These are phyloP conservation scores for Lepidochitona cinerea DNA, from an alignment of 2,888 invertebrate genomes.

Conservation along the genomic window DNA sequence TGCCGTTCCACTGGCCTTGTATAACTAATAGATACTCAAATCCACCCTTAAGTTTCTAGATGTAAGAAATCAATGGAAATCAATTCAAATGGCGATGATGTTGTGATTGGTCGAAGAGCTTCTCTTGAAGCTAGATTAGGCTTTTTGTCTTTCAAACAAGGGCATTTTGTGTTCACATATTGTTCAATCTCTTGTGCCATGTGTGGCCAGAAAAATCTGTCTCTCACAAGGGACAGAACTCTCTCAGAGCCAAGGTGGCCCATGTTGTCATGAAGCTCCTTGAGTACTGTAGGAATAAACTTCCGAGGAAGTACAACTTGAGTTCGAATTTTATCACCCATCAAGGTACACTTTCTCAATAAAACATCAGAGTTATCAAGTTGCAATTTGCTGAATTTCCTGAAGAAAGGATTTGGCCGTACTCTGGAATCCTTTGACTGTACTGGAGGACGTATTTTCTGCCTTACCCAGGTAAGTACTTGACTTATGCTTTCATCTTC, in stretches of 20 bases:
- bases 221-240: background rate
- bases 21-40: slow-evolving; percentile 16
- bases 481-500: too few species aligned
- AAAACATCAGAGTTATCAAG: too few species aligned
- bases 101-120: slow-evolving; percentile 3
- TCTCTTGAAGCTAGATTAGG: background rate
- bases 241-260: slow-evolving; percentile 4
- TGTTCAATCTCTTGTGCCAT: background rate
- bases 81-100: slow-evolving; percentile 13
- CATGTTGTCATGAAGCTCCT: slow-evolving; percentile 7
- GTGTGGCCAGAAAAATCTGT: slow-evolving; percentile 9
- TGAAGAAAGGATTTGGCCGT: too few species aligned
- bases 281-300: too few species aligned
- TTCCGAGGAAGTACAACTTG: too few species aligned
- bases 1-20: background rate
- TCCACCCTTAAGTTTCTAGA: slow-evolving; percentile 13
- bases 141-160: background rate
- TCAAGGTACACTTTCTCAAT: too few species aligned
- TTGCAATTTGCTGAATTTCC: too few species aligned
- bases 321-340: too few species aligned
- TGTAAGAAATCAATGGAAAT: slow-evolving; percentile 15
- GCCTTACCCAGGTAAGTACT: too few species aligned
- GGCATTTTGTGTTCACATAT: background rate
- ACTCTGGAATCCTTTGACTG: too few species aligned
- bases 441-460: too few species aligned